Conservation (phyloP, 53 echinoderm and acorn worm genomes). For the Apostichopus leukothele region DNA sequence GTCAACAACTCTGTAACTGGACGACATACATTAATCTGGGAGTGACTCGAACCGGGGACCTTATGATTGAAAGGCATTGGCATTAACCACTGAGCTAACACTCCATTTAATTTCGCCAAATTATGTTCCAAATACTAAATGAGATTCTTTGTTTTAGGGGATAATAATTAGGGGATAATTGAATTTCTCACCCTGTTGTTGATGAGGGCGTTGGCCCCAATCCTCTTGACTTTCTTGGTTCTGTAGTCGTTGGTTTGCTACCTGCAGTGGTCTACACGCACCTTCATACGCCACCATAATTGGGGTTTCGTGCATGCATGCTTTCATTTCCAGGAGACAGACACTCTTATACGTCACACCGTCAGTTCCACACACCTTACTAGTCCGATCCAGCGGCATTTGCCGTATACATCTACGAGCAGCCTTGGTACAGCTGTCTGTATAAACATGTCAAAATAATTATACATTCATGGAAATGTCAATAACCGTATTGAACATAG, state of each 20-base stretch:
- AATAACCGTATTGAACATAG: no score
- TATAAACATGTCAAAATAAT: not conserved
- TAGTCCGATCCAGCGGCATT: not conserved
- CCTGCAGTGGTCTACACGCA: not conserved
- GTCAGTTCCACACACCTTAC: conserved; percentile 35
- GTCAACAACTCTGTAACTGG: no score
- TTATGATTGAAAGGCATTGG: no score
- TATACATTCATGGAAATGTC: no score
- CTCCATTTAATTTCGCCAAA: no score
- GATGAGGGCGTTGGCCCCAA: not conserved
- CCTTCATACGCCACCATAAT: not conserved
- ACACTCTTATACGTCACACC: conserved; percentile 26
- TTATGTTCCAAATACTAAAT: no score
- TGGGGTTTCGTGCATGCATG: not conserved
- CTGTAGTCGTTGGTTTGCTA: not conserved
- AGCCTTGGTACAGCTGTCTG: conserved; percentile 14
- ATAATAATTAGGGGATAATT: not conserved
- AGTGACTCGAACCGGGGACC: no score
- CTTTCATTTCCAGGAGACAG: conserved; percentile 5
- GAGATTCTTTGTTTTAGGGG: no score
- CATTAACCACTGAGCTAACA: no score
- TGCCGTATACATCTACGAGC: conserved; percentile 6
- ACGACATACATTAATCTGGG: no score
- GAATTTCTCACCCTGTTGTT: not conserved
- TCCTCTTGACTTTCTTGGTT: not conserved